A percentile compares a stretch with the other conserved stretches of the same genome.
Evolutionary conservation across 2,888 invertebrate species (phyloP).

Genomic region (Nineta flava): DNA sequence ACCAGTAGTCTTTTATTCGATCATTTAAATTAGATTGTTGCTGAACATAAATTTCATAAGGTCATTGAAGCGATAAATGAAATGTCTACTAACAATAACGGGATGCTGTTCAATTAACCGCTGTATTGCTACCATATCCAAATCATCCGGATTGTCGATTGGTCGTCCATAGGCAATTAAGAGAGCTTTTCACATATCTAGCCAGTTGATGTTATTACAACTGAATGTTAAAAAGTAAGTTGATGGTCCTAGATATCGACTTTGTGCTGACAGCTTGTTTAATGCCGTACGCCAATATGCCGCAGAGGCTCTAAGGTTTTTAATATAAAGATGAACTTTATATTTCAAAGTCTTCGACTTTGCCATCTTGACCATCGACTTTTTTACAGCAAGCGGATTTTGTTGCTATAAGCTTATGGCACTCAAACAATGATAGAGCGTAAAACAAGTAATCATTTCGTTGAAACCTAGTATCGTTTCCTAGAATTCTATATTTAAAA

Average conservation of each 20-base stretch:
- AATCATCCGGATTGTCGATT: slow-evolving; percentile 6
- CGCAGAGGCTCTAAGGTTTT: slow-evolving; percentile 15
- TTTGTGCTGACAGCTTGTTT: slow-evolving; percentile 13
- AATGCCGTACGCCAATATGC: slow-evolving; percentile 9
- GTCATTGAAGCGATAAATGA: slow-evolving; percentile 7
- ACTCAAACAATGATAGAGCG: slow-evolving; percentile 14
- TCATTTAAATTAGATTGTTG: neutral
- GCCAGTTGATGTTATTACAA: slow-evolving; percentile 17
- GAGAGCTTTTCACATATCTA: slow-evolving; percentile 14
- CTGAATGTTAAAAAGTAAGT: slow-evolving; percentile 11
- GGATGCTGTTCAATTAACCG: slow-evolving; percentile 8
- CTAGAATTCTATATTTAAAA: slow-evolving; percentile 13
- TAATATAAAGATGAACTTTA: slow-evolving; percentile 15
- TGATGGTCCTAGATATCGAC: slow-evolving; percentile 15
- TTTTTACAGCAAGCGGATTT: slow-evolving; percentile 12
- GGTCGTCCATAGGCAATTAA: slow-evolving; percentile 14
- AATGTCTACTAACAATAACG: slow-evolving; percentile 11
- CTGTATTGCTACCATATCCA: slow-evolving; percentile 4
- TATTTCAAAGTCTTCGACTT: too few relatives aligned
- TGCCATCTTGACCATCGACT: slow-evolving; percentile 7
- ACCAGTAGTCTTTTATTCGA: slow-evolving; percentile 8
- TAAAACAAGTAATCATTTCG: slow-evolving; percentile 15
- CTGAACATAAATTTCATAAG: neutral
- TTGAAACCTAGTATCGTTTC: slow-evolving; percentile 13
- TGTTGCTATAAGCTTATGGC: slow-evolving; percentile 11